Evolutionary conservation across 2,113 vertebrate genomes (phyloP), one percentile per base, ranked within the genome.

Genomic region (Megaptera novaeangliae): DNA sequence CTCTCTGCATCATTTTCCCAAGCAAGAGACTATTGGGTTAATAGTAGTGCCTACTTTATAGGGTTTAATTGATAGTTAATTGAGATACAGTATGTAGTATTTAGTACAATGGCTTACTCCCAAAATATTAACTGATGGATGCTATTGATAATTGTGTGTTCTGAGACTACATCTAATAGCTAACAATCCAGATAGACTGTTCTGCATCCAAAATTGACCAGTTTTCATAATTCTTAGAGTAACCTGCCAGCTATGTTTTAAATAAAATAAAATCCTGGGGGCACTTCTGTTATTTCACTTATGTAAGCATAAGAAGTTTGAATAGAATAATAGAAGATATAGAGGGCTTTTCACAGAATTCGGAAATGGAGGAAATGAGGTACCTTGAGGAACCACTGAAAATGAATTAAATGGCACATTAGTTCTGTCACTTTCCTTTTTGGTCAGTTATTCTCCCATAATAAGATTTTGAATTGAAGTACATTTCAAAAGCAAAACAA

Each of bases 311-410:
- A 61, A 87, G 18, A 64, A 86, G 57, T 41, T 41, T n/a, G 21
- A 69, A 34, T 92, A 87, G 52, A 34, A 39, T 77, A 55, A 44
- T 77, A 29, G 64, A 57, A 80, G 49, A 75, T 6, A 21, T n/a
- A 57, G 57, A 29, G 55, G 21, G 8, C 44, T 97, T 96, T 90
- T 89, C 83, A 72, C 41, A 86, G 69, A 82, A 61, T 94, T 97
- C 20, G 89, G 81, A 83, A 94, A 61, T 93, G 61, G 74, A 29
- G 93, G 75, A 92, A 94, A 61, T 90, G 61, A 85, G 17, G 6
- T 82, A 57, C n/a, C 15, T 91, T 66, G 61, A 61, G 93, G 57
- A 95, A 57, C 59, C 41, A 46, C 11, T 91, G n/a, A 86, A 80
- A 91, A 94, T 59, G 29, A 85, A 68, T 63, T 94, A 91, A 97